phyloP scores from a whole-genome alignment of 1,140 invertebrate genomes.

The Subanguina moxae region DNA sequence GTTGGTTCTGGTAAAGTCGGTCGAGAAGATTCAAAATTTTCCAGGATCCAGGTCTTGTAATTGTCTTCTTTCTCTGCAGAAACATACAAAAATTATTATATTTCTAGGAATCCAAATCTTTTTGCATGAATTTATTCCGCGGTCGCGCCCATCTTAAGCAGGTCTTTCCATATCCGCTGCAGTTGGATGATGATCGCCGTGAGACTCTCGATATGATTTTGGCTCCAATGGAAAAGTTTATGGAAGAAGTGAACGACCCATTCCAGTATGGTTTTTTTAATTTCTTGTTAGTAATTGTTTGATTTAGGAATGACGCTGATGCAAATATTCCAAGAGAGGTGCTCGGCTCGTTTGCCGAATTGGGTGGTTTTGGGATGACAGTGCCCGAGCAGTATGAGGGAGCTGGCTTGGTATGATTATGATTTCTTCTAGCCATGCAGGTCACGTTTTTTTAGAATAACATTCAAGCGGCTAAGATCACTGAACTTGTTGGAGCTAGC shows the following conservation, averaged over 20 bases:
- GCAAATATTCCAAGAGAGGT: constrained; percentile 65
- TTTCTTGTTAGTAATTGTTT: not conserved
- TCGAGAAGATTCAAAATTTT: too few species aligned
- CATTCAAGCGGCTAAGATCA: constrained; percentile 85
- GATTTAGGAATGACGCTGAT: constrained; percentile 63
- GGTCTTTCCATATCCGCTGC: constrained; percentile 60
- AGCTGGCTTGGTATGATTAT: constrained; percentile 62
- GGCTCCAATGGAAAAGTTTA: constrained; percentile 82
- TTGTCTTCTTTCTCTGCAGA: too few species aligned
- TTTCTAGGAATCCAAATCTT: constrained; percentile 71
- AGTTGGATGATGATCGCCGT: constrained; percentile 74
- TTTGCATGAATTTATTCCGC: constrained; percentile 87
- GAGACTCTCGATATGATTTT: constrained; percentile 79
- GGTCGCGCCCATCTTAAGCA: constrained; percentile 59
- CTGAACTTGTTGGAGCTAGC: constrained; percentile 77
- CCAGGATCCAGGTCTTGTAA: too few species aligned
- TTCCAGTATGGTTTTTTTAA: constrained; percentile 33
- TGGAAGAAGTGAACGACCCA: constrained; percentile 63
- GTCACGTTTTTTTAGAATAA: constrained; percentile 65
- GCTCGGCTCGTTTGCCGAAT: constrained; percentile 75
- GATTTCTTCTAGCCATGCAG: too few species aligned
- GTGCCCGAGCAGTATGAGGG: constrained; percentile 67
- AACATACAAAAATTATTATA: too few species aligned
- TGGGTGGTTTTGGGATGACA: constrained; percentile 87
- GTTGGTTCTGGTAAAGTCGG: too few species aligned